Base-by-base conservation (phyloP, 1,140 invertebrate genomes). In the Heliconius congener region DNA sequence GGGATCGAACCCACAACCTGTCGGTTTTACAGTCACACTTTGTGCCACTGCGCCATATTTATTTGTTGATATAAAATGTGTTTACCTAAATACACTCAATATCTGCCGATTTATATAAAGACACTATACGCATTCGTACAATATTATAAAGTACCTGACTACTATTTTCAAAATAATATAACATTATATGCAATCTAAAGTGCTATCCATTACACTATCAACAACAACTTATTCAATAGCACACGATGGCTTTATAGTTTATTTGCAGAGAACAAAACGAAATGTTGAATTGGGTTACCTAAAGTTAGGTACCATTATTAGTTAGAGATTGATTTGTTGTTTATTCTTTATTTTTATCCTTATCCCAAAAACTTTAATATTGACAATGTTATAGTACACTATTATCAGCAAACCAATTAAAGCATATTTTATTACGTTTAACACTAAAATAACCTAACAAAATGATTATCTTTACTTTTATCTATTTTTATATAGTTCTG, bases 151-250 rank as follows among this genome's bases (percentile, higher is more conserved):
- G 60, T 27, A 66, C 23, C 23, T 66, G 5, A 66, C 30, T 13
- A 13, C 60, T 9, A 27, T 66, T 27, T 30, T 66, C 9, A n/a
- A 27, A 66, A 27, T 8, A 27, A 27, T 23, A 60, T 9, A 60
- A 9, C 42, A 16, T 8, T n/a, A 9, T 30, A 66, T 66, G 60
- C 11, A 70, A 76, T 18, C 37, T 42, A 46, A 76, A 76, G 74
- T 70, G 74, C 74, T 70, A 76, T 50, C 74, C 74, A 76, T 76
- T 76, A 76, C 74, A 8, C 46, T 76, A 76, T 76, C 74, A 70
- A 50, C 57, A 76, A 30, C 74, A 70, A 37, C 60, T 46, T 71
- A 13, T 42, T 46, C 57, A 57, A 46, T 66, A 66, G 60, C 57
- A 27, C 23, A 66, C 8, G 8, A 5, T 60, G 8, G 55, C 8